Evolutionary conservation across 2,113 vertebrate genomes (phyloP).

Genomic region (Mionectes macconnelli): DNA sequence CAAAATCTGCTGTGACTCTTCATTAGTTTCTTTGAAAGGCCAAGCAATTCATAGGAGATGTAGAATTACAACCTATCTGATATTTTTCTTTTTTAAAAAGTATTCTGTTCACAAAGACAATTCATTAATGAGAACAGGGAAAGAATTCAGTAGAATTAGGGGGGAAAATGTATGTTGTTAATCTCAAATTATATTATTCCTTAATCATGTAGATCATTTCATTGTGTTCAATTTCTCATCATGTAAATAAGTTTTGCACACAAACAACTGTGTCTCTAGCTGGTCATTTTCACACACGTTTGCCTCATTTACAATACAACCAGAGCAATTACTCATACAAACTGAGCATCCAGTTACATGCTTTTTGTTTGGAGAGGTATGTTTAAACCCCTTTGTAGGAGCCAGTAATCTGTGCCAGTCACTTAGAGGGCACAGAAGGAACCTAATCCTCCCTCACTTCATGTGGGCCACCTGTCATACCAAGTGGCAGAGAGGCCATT

Average conservation of each 20-base stretch:
- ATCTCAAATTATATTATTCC: neutral
- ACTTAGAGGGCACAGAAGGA: conserved; percentile 44
- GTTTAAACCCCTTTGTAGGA: conserved; percentile 46
- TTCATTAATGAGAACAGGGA: neutral
- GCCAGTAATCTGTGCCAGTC: conserved; percentile 46
- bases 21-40: neutral
- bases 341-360: conserved; percentile 53
- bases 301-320: neutral
- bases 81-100: neutral
- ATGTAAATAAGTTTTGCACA: neutral
- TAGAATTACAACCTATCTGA: neutral
- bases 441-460: conserved; percentile 47
- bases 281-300: conserved; percentile 1
- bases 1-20: neutral
- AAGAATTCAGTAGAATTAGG: neutral
- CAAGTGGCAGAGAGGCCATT: conserved; percentile 15
- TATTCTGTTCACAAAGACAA: neutral
- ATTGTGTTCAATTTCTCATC: neutral
- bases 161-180: neutral
- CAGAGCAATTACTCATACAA: conserved; percentile 35
- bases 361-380: conserved; percentile 48
- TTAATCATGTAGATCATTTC: neutral
- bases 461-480: conserved; percentile 43
- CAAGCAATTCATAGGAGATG: neutral
- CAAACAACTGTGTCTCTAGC: neutral